A percentile compares a stretch with the other conserved stretches of the same genome.
Evolutionary conservation across 2,113 vertebrate species (phyloP).

Genomic region (Trichomycterus rosablanca): DNA sequence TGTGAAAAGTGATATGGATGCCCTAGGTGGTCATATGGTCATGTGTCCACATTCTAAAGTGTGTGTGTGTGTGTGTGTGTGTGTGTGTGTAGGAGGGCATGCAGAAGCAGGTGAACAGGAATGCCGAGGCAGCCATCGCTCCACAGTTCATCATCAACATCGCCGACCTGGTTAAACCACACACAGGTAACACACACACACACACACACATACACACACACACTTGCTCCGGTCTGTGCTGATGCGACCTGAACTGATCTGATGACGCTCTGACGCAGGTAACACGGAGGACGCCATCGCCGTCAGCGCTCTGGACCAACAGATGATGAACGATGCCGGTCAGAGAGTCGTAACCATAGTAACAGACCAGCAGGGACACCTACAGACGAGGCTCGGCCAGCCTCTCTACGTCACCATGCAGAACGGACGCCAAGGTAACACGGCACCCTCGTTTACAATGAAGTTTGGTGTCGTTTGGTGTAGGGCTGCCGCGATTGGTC

Average conservation of each 20-base stretch:
- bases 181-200: conserved; percentile 56
- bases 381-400: conserved; percentile 72
- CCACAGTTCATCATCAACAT: conserved; percentile 78
- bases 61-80: conserved; percentile 22
- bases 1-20: too few species aligned
- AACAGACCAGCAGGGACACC: conserved; percentile 75
- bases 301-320: conserved; percentile 64
- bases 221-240: not conserved
- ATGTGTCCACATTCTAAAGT: too few species aligned
- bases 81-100: conserved; percentile 74
- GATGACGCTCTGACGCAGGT: conserved; percentile 42
- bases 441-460: not conserved
- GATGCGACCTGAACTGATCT: too few species aligned
- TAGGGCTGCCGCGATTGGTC: too few species aligned
- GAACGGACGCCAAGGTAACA: conserved; percentile 78
- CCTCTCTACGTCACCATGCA: conserved; percentile 83
- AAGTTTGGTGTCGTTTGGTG: too few species aligned
- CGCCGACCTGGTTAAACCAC: conserved; percentile 66
- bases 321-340: conserved; percentile 68
- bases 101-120: conserved; percentile 73
- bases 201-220: not conserved
- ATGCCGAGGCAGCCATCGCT: conserved; percentile 55
- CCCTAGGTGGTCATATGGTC: too few species aligned
- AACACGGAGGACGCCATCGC: conserved; percentile 68
- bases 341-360: conserved; percentile 86